A percentile compares a stretch with the other conserved stretches of the same genome.
Conservation (phyloP, 2,113 vertebrate genomes). For the Pteruthius melanotis region DNA sequence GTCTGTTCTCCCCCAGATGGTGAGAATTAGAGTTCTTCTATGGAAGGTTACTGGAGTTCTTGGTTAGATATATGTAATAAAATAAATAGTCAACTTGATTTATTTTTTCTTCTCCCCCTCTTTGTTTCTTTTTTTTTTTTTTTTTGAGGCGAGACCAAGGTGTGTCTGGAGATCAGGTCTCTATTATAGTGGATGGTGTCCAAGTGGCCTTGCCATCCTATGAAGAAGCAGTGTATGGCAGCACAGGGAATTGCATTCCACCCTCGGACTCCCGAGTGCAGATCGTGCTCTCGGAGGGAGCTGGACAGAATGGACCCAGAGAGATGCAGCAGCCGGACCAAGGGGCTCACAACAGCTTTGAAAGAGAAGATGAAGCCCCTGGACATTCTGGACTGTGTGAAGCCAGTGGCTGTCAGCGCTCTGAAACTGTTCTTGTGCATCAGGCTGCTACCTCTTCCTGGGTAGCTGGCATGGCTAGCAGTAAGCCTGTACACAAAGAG, state of each 20-base stretch:
- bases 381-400: slow-evolving; percentile 79
- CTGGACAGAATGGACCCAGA: slow-evolving; percentile 60
- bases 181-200: slow-evolving; percentile 95
- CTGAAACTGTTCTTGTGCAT: slow-evolving; percentile 91
- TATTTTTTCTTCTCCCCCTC: background rate
- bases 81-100: background rate
- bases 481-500: slow-evolving; percentile 74
- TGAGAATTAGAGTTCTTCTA: background rate
- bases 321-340: slow-evolving; percentile 61
- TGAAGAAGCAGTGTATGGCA: slow-evolving; percentile 96
- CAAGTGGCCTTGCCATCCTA: slow-evolving; percentile 95
- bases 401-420: slow-evolving; percentile 82
- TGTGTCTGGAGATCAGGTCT: slow-evolving; percentile 88
- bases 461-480: slow-evolving; percentile 81
- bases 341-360: slow-evolving; percentile 65
- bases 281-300: slow-evolving; percentile 90
- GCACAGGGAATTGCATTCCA: slow-evolving; percentile 78
- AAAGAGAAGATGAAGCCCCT: slow-evolving; percentile 73
- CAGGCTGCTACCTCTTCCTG: slow-evolving; percentile 83
- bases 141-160: slow-evolving; percentile 88
- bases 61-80: background rate
- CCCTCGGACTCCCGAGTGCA: slow-evolving; percentile 86
- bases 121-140: background rate
- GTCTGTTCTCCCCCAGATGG: background rate
- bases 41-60: background rate